Conservation (phyloP, 92 coral and sea anemone genomes). For the Siderastrea radians region DNA sequence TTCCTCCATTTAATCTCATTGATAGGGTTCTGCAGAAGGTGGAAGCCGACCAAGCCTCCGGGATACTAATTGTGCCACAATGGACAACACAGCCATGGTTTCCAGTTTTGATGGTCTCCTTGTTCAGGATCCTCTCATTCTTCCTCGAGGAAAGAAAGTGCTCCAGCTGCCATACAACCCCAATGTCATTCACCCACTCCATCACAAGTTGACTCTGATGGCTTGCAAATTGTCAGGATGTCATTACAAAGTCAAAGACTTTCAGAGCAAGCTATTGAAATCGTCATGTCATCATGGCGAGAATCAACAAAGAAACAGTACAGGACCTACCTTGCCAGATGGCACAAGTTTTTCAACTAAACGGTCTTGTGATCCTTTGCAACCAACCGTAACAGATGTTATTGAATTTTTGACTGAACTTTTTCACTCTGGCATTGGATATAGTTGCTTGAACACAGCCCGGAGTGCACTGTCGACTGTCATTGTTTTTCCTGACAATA, state of each 20-base stretch:
- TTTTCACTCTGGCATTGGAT: conserved; percentile 34
- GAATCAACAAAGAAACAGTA: conserved; percentile 41
- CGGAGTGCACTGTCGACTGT: too few relatives aligned
- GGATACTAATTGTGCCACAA: conserved; percentile 45
- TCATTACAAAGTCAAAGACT: conserved; percentile 34
- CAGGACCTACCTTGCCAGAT: conserved; percentile 30
- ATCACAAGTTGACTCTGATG: conserved; percentile 41
- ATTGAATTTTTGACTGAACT: conserved; percentile 25
- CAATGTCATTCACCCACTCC: conserved; percentile 32
- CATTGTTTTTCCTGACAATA: too few relatives aligned
- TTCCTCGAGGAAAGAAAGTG: conserved; percentile 28
- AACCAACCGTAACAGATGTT: conserved; percentile 39
- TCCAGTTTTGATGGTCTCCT: conserved; percentile 38
- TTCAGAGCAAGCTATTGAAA: conserved; percentile 44
- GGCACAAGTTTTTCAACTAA: conserved; percentile 39
- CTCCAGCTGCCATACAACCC: too few relatives aligned
- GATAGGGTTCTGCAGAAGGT: too few relatives aligned
- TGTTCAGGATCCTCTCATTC: conserved; percentile 24
- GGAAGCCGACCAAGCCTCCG: conserved; percentile 33
- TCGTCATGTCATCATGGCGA: conserved; percentile 34
- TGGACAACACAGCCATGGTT: conserved; percentile 38
- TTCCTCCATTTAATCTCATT: too few relatives aligned
- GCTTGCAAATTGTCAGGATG: conserved; percentile 54
- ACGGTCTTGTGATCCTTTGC: conserved; percentile 41
- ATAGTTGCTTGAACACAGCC: conserved; percentile 23